These are phyloP conservation scores for Benthosema pterotum DNA, from an alignment of 2,797 vertebrate genomes.

Conservation along the genomic window DNA sequence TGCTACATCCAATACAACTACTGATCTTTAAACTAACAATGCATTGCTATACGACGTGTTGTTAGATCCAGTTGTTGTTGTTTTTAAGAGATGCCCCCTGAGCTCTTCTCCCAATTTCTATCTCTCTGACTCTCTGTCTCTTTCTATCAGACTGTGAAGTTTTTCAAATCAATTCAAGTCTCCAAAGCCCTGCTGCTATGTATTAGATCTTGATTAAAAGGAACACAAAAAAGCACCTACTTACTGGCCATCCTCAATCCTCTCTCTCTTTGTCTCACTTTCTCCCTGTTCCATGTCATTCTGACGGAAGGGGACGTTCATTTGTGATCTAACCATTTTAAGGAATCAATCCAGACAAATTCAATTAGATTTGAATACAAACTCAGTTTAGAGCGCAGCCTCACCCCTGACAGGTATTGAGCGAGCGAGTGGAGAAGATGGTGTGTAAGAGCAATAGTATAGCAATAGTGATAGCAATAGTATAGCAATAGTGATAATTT, in stretches of 20 bases:
- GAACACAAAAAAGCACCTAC: slow-evolving; percentile 32
- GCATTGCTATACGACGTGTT: too few relatives aligned
- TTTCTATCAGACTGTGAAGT: slow-evolving; percentile 21
- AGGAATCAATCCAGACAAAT: slow-evolving; percentile 67
- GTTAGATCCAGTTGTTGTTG: too few relatives aligned
- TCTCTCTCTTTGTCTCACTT: not conserved
- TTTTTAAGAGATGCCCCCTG: too few relatives aligned
- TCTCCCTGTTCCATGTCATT: slow-evolving; percentile 23
- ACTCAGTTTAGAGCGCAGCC: slow-evolving; percentile 63
- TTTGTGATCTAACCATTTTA: slow-evolving; percentile 63
- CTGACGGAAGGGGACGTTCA: slow-evolving; percentile 45
- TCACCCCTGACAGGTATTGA: slow-evolving; percentile 40
- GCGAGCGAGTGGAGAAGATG: slow-evolving; percentile 55
- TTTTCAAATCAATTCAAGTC: slow-evolving; percentile 41
- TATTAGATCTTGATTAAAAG: slow-evolving; percentile 58
- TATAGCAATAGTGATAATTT: too few relatives aligned
- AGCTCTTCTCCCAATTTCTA: not conserved
- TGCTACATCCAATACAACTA: too few relatives aligned
- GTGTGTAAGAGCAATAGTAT: slow-evolving; percentile 55
- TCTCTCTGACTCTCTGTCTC: not conserved
- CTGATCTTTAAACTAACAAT: too few relatives aligned
- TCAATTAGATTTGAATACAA: slow-evolving; percentile 74
- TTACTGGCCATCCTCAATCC: slow-evolving; percentile 30
- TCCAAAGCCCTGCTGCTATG: not conserved
- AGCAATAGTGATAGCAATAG: too few relatives aligned